phyloP scores from a whole-genome alignment of 2,113 vertebrate genomes.

The Heterotis niloticus region DNA sequence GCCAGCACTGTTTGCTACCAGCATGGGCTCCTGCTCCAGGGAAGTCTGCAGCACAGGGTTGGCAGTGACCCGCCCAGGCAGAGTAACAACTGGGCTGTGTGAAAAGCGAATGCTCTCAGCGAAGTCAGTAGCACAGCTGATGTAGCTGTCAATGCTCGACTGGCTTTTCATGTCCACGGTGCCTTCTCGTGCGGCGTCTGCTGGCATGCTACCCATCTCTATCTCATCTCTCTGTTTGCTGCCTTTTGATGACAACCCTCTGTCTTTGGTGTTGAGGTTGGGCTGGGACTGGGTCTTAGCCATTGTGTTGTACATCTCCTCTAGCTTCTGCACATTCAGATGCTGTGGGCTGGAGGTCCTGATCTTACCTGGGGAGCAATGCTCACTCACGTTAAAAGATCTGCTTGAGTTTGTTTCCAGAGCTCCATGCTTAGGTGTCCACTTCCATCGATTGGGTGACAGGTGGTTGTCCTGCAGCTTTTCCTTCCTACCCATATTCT shows the following conservation, averaged over 20 bases:
- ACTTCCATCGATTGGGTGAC: conserved; percentile 93
- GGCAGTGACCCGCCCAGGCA: conserved; percentile 66
- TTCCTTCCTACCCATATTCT: conserved; percentile 71
- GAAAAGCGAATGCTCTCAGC: conserved; percentile 79
- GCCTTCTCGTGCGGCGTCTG: conserved; percentile 75
- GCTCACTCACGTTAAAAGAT: conserved; percentile 85
- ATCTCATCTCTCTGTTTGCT: conserved; percentile 81
- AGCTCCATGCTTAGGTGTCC: conserved; percentile 78
- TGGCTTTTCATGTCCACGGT: conserved; percentile 95
- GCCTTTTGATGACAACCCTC: conserved; percentile 46
- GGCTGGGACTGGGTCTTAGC: conserved; percentile 96
- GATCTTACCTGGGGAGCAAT: conserved; percentile 78
- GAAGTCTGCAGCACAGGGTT: conserved; percentile 62
- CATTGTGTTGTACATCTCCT: conserved; percentile 98
- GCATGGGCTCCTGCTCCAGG: conserved; percentile 51
- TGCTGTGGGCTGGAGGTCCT: conserved; percentile 82
- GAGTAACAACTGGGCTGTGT: conserved; percentile 73
- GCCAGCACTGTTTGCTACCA: conserved; percentile 55
- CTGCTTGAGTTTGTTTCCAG: conserved; percentile 93
- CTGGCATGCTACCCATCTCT: conserved; percentile 80
- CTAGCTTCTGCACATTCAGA: conserved; percentile 87
- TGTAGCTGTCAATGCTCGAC: conserved; percentile 97
- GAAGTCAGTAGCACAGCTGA: conserved; percentile 95
- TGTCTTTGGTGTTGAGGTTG: conserved; percentile 89
- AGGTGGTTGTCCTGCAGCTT: conserved; percentile 91